Evolutionary conservation across 2,888 invertebrate species (phyloP).

Genomic region (Pelosia muscerda): DNA sequence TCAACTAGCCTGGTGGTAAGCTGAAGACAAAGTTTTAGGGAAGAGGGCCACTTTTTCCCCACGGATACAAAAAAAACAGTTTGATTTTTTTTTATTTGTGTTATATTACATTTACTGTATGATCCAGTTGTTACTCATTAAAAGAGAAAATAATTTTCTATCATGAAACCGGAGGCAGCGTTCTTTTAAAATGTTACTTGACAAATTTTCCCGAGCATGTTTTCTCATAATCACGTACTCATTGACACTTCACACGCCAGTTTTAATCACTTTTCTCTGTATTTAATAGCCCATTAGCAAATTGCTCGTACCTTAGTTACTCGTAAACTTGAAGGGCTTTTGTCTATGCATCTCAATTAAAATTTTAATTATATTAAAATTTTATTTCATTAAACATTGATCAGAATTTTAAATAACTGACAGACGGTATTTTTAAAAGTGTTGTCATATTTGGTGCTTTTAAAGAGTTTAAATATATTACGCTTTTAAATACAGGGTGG

Average conservation of each 20-base stretch:
- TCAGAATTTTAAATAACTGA: conserved; percentile 33
- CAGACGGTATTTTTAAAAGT: not conserved
- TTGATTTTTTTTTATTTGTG: too few species aligned
- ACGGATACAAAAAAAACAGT: too few species aligned
- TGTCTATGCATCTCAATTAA: conserved; percentile 56
- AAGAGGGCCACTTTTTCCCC: too few species aligned
- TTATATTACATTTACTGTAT: not conserved
- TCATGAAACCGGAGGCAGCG: conserved; percentile 14
- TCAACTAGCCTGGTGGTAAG: too few species aligned
- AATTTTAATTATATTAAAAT: conserved; percentile 62
- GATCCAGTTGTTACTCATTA: not conserved
- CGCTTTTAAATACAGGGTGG: too few species aligned
- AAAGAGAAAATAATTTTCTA: not conserved
- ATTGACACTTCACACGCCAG: conserved; percentile 57
- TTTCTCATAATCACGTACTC: conserved; percentile 56
- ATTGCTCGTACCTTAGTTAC: conserved; percentile 52
- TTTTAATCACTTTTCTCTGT: conserved; percentile 60
- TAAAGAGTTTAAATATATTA: too few species aligned
- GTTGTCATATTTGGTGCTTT: not conserved
- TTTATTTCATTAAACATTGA: too few species aligned
- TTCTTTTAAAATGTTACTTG: conserved; percentile 52
- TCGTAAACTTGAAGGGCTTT: conserved; percentile 47
- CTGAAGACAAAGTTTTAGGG: too few species aligned
- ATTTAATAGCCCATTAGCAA: conserved; percentile 66
- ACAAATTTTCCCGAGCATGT: conserved; percentile 46